Percentiles rank a stretch among this genome's conserved stretches.
These are phyloP conservation scores for Heliopora coerulea DNA, from an alignment of 92 coral and sea anemone species.

Conservation along the genomic window DNA sequence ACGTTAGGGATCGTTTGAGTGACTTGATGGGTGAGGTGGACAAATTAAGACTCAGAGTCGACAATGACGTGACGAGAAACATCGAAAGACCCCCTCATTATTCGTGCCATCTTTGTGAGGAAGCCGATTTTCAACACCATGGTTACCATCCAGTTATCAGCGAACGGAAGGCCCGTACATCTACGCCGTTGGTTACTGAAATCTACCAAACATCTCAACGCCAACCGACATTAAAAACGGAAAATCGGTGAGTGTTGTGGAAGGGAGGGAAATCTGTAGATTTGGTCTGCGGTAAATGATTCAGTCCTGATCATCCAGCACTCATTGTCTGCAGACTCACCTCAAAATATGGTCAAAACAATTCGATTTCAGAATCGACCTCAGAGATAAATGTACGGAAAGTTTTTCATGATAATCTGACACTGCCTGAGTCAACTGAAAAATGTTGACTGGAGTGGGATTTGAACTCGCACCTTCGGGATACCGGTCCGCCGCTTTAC, in stretches of 20 bases:
- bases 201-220: constrained; percentile 63
- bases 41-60: constrained; percentile 52
- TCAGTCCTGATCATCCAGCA: too few relatives aligned
- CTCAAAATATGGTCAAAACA: too few relatives aligned
- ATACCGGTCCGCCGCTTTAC: too few relatives aligned
- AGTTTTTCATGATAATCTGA: too few relatives aligned
- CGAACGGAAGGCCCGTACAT: constrained; percentile 36
- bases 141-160: background rate
- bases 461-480: too few relatives aligned
- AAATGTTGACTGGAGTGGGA: too few relatives aligned
- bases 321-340: too few relatives aligned
- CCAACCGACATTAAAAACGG: constrained; percentile 36
- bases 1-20: constrained; percentile 61
- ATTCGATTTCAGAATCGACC: too few relatives aligned
- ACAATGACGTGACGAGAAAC: constrained; percentile 33
- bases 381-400: too few relatives aligned
- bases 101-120: constrained; percentile 36
- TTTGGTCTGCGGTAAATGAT: too few relatives aligned
- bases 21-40: constrained; percentile 67
- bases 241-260: background rate
- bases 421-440: too few relatives aligned
- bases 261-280: too few relatives aligned
- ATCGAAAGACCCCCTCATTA: constrained; percentile 1
- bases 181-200: constrained; percentile 60
- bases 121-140: background rate